Base-by-base conservation (phyloP, 2,797 vertebrate genomes). In the Ceyx erithaca region DNA sequence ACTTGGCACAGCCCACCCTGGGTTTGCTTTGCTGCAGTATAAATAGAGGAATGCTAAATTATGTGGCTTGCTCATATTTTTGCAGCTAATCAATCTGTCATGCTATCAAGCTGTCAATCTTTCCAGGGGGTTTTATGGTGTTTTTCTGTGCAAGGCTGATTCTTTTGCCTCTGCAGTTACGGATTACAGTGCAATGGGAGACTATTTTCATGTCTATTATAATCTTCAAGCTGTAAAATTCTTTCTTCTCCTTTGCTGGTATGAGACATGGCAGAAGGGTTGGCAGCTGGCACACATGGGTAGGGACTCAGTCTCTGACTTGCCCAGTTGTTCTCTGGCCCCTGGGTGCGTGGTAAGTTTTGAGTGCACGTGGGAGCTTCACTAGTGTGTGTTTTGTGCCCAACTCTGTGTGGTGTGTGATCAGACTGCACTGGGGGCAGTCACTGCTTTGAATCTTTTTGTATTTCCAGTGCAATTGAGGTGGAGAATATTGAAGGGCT, bases 1-100 rank as follows among this genome's bases (percentile, higher is more conserved):
- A 0, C 90, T 87, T 91, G 92, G 92, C 94, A 72, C 48, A 76
- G 89, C 91, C 70, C 63, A 10, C 33, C 92, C 66, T 4, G 79
- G 71, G 45, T 51, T 85, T 68, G 86, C 92, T 88, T 52, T 5
- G 22, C 87, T 79, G 63, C 22, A 57, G 46, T 52, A 85, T 61
- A 91, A 93, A 87, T 57, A 84, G 67, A 89, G 85, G 80, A 16
- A n/a, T 89, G 80, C 52, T 76, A 46, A 86, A 79, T 84, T 72
- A 13, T 31, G 87, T 76, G 83, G n/a, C 80, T 94, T 63, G 87
- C 87, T 89, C 70, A 7, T 88, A 31, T 86, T 88, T 81, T 84
- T 92, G 59, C 85, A 85, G 94, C 87, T 87, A 48, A 92, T 91
- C 80, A 72, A 63, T 83, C 93, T 89, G 89, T 48, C 2, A 4